Evolutionary conservation across 92 coral and sea anemone species (phyloP), one percentile per base, ranked within the genome.

Genomic region (Palythoa heliodiscus): DNA sequence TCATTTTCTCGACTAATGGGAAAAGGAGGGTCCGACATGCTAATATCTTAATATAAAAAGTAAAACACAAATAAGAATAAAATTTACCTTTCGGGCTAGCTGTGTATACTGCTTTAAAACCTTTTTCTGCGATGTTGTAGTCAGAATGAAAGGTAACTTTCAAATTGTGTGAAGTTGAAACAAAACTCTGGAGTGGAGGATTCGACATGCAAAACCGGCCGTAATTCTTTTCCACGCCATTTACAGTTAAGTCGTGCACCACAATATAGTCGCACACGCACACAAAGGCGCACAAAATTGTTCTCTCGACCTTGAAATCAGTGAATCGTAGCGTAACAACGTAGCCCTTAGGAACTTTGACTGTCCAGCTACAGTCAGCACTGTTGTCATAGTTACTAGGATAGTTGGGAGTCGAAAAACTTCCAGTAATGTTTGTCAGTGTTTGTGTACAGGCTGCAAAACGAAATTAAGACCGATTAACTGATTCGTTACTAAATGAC

Each of bases 401-500:
- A 60, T 79, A 79, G 74, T 79, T 79, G 0, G 84, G 84, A 19
- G 84, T 63, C 55, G 84, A 79, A 66, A 79, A 79, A 52, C 84
- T 66, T 79, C 84, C 84, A 4, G 84, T 79, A 5, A 79, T 50
- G 24, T 79, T 79, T 22, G 84, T 79, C 1, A 79, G 16, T n/a
- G 73, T 79, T 50, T 79, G 84, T 43, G 73, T 64, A 79, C 84
- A 79, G 22, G 84, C 84, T 79, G 73, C 57, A 24, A 43, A 63
- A 43, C n/a, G 39, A 66, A 79, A 79, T 29, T 13, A 68, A 23
- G 19, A 55, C 19, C 19, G 11, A 7, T 43, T 55, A 52, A 7
- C 55, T 7, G 55, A 13, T 7, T 52, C 55, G 13, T 52, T 0
- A 13, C 13, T 7, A 52, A 52, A 29, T 29, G 1, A 29, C 35